Percentiles rank a stretch among this genome's conserved stretches.
Conservation (phyloP, 2,113 vertebrate genomes). For the Oreochromis tanganicae region DNA sequence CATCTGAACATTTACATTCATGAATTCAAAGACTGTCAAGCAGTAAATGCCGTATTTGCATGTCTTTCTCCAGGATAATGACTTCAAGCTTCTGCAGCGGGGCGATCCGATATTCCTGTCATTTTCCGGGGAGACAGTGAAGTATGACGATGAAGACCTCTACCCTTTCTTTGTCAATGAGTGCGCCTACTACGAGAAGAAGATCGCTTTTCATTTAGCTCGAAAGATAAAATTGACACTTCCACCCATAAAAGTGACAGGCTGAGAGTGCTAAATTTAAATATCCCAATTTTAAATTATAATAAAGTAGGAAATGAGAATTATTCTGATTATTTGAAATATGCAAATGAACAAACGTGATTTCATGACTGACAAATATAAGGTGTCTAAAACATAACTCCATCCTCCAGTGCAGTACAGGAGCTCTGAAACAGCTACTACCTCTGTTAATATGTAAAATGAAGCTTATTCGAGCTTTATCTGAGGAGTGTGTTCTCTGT, state of each 20-base stretch:
- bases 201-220: conserved; percentile 65
- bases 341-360: neutral
- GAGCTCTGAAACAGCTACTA: neutral
- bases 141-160: conserved; percentile 59
- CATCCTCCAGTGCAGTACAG: neutral
- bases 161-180: conserved; percentile 74
- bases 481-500: neutral
- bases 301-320: neutral
- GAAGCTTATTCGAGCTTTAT: neutral
- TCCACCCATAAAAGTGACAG: conserved; percentile 44
- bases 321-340: neutral
- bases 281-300: neutral
- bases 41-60: neutral
- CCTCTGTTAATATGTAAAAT: neutral
- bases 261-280: neutral
- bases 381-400: neutral
- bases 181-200: conserved; percentile 76
- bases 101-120: conserved; percentile 68
- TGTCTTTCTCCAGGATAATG: conserved; percentile 61
- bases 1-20: neutral
- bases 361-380: neutral
- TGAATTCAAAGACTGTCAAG: neutral
- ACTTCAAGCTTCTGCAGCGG: conserved; percentile 64
- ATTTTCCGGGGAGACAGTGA: conserved; percentile 64
- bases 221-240: conserved; percentile 42